Conservation (phyloP, 2,888 invertebrate species). For the Sphecodes monilicornis region DNA sequence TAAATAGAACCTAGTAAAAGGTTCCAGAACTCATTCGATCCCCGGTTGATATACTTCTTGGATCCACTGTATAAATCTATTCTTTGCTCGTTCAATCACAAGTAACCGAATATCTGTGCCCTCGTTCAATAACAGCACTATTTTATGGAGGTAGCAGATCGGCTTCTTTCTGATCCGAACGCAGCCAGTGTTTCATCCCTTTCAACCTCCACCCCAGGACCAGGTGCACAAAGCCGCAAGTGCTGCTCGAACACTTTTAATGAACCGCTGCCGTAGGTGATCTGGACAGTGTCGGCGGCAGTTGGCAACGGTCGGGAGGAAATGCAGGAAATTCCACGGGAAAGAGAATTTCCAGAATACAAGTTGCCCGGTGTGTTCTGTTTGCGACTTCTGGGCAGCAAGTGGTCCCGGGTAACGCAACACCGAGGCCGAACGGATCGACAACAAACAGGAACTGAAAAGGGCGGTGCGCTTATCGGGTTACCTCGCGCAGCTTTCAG, state of each 20-base stretch:
- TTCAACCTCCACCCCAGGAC: conserved; percentile 34
- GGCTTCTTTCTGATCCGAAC: not conserved
- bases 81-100: not conserved
- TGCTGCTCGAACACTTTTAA: conserved; percentile 65
- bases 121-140: not conserved
- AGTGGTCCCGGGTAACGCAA: conserved; percentile 68
- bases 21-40: not conserved
- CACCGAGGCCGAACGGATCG: conserved; percentile 67
- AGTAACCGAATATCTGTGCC: not conserved
- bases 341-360: conserved; percentile 33
- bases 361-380: conserved; percentile 23
- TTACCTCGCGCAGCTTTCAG: conserved; percentile 69
- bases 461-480: conserved; percentile 75
- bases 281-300: conserved; percentile 63
- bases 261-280: conserved; percentile 52
- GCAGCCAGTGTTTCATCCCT: not conserved
- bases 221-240: conserved; percentile 67
- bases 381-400: conserved; percentile 66
- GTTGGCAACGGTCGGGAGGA: conserved; percentile 30
- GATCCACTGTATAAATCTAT: not conserved
- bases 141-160: not conserved
- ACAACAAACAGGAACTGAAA: conserved; percentile 80
- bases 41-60: not conserved
- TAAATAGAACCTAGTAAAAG: no score
- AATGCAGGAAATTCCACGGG: conserved; percentile 44